Evolutionary conservation across 2,113 vertebrate species (phyloP).

Genomic region (Microtus ochrogaster): DNA sequence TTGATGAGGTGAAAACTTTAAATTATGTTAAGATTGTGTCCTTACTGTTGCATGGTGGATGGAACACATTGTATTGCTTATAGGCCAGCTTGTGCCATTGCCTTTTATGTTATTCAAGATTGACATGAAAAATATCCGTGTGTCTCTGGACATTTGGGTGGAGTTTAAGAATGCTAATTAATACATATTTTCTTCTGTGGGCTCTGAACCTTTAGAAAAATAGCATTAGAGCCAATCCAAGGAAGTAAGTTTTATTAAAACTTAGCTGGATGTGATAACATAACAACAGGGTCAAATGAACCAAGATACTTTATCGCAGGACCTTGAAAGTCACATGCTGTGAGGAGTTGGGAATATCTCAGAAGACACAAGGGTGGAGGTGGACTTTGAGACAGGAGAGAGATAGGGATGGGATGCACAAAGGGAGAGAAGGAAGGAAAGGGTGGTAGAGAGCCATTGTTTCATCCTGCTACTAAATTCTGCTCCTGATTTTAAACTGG

Average conservation of each 20-base stretch:
- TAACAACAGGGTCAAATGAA: background rate
- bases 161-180: background rate
- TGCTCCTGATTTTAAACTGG: background rate
- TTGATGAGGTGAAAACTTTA: background rate
- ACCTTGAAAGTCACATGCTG: background rate
- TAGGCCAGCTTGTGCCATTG: background rate
- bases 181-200: background rate
- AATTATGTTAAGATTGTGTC: background rate
- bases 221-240: background rate
- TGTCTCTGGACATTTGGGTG: background rate
- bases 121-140: background rate
- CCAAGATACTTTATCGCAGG: accelerated
- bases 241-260: background rate
- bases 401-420: background rate
- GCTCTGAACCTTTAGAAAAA: slow-evolving; percentile 15
- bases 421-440: background rate
- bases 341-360: background rate
- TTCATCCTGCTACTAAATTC: background rate
- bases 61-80: background rate
- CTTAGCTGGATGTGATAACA: background rate
- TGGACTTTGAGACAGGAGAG: background rate
- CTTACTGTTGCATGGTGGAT: background rate
- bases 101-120: slow-evolving; percentile 19
- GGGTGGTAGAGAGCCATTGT: accelerated
- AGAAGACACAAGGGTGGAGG: background rate